A percentile compares a stretch with the other conserved stretches of the same genome.
These are phyloP conservation scores for Leucoraja ocellata DNA, from an alignment of 2,797 vertebrate genomes.

Conservation along the genomic window DNA sequence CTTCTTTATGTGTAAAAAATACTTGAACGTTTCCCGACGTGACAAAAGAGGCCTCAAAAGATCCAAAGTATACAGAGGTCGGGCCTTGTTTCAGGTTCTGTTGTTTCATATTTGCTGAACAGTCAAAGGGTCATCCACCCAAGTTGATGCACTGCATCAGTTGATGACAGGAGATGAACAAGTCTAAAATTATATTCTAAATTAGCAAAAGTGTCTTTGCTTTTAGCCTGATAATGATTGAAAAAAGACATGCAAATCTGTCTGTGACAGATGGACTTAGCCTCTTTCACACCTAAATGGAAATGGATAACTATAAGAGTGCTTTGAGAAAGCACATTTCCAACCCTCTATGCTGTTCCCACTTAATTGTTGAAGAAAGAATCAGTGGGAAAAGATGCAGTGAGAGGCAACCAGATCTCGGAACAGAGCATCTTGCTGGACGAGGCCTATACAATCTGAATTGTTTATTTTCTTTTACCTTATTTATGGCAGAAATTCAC, in stretches of 20 bases:
- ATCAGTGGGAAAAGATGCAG: not conserved
- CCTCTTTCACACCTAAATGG: not conserved
- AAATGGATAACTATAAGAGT: not conserved
- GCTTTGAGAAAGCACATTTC: not conserved
- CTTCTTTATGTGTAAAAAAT: not conserved
- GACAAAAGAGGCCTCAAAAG: not conserved
- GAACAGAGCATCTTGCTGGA: not conserved
- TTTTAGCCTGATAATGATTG: conserved; percentile 43
- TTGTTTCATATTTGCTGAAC: not conserved
- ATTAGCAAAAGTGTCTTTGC: conserved; percentile 44
- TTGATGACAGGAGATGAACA: conserved; percentile 30
- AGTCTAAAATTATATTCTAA: conserved; percentile 43
- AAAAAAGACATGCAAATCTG: conserved; percentile 42
- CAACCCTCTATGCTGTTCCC: not conserved
- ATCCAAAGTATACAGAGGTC: conserved; percentile 40
- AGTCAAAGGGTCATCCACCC: conserved; percentile 40
- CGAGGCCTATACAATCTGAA: not conserved
- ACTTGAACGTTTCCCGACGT: not conserved
- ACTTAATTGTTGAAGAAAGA: not conserved
- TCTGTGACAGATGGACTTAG: not conserved
- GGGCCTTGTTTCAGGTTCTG: not conserved
- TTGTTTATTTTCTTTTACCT: not conserved
- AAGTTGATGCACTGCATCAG: conserved; percentile 44
- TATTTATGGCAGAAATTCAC: not conserved
- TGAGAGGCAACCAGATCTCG: not conserved